Conservation (phyloP, 2,888 invertebrate genomes). For the Aelia acuminata region DNA sequence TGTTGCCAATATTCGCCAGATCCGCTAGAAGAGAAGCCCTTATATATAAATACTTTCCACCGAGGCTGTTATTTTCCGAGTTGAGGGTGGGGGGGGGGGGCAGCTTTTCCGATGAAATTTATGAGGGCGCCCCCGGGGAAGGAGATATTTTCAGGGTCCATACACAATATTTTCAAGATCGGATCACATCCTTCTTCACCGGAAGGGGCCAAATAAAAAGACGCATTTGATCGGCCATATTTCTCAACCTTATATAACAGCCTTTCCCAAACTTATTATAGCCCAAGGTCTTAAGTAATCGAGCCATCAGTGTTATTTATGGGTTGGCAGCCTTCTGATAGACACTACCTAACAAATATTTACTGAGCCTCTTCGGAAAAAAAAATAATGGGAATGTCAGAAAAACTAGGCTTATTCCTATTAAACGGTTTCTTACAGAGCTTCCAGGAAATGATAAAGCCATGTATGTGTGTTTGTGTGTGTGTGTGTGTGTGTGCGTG, state of each 20-base stretch:
- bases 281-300: constrained; percentile 31
- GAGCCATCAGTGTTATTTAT: constrained; percentile 13
- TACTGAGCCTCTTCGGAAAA: background rate
- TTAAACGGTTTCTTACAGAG: background rate
- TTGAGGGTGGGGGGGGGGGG: constrained; percentile 8
- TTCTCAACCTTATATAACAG: constrained; percentile 47
- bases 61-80: constrained; percentile 42
- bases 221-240: constrained; percentile 39
- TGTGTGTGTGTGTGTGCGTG: no score
- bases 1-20: constrained; percentile 23
- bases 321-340: constrained; percentile 27
- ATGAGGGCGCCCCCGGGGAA: constrained; percentile 47
- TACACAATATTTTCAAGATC: constrained; percentile 49
- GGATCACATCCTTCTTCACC: constrained; percentile 53
- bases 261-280: constrained; percentile 30
- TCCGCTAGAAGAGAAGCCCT: background rate
- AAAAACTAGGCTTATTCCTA: background rate
- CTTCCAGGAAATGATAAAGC: no score
- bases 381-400: background rate
- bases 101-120: constrained; percentile 50
- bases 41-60: constrained; percentile 46
- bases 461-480: no score
- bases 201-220: constrained; percentile 41
- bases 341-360: constrained; percentile 11
- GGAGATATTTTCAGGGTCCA: constrained; percentile 50